Base-by-base conservation (phyloP, 2,113 vertebrate genomes). In the Numida meleagris region DNA sequence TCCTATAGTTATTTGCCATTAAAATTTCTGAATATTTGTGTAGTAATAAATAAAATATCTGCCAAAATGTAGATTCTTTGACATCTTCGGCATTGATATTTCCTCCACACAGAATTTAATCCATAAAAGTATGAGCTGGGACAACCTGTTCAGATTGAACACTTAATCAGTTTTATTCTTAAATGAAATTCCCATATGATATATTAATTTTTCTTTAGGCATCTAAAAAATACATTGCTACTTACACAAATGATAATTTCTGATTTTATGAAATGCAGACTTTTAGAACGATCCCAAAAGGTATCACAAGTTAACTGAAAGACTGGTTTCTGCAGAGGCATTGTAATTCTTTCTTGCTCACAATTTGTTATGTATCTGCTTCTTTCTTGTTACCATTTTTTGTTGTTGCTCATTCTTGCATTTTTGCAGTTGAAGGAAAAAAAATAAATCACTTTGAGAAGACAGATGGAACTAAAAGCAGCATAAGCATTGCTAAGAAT, bases 261-360 rank as follows among this genome's bases (percentile, higher is more conserved):
- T 43, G 45, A 89, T 96, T 96, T 95, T 77, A 96, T 65, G 96
- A 96, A 97, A 83, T 79, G 33, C 18, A 62, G 20, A 87, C 88
- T 94, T 96, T 94, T 96, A 96, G 92, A 93, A 68, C 70, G 33
- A 87, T 81, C 73, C 66, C 76, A 94, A 97, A 96, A 77, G 4
- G 7, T 65, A 95, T 87, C 86, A 97, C 96, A 97, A 97, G 90
- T 93, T 95, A 94, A 81, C 67, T 83, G 5, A 73, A 97, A 94
- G 95, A 84, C 31, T 86, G 95, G 71, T 50, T 46, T 97, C 12
- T 84, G 57, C 29, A 40, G 45, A 96, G 62, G 43, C 34, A 94
- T 88, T 48, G 21, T 24, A 90, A 94, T 90, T 61, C 57, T 93
- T 95, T 91, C 80, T 95, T 90, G 73, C 27, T 94, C 34, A 34